Conservation (phyloP, 1,140 invertebrate species). For the Acromyrmex echinatior region DNA sequence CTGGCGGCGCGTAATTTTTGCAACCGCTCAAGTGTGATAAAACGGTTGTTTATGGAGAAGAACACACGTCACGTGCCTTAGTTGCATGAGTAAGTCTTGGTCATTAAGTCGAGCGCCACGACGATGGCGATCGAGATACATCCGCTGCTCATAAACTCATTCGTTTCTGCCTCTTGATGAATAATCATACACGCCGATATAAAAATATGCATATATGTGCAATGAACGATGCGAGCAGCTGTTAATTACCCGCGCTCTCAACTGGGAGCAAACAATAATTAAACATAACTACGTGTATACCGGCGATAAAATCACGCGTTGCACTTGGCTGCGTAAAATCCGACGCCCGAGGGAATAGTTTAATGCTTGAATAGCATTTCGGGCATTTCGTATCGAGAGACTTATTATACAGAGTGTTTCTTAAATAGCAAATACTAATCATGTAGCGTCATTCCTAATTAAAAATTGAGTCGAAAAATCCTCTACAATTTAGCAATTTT, state of each 20-base stretch:
- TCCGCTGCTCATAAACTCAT: constrained; percentile 19
- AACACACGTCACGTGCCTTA: constrained; percentile 59
- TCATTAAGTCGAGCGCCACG: constrained; percentile 49
- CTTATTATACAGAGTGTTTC: too few relatives aligned
- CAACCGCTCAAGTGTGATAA: constrained; percentile 12
- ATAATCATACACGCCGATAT: constrained; percentile 24
- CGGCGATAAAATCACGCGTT: constrained; percentile 44
- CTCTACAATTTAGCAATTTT: too few relatives aligned
- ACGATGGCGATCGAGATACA: constrained; percentile 45
- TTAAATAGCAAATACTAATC: too few relatives aligned
- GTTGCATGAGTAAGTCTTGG: constrained; percentile 62
- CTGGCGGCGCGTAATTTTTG: constrained; percentile 40
- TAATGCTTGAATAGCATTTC: constrained; percentile 29
- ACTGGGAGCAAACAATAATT: constrained; percentile 52
- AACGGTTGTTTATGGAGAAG: constrained; percentile 47
- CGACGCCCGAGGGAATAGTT: neutral
- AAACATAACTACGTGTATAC: constrained; percentile 30
- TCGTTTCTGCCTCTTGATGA: constrained; percentile 29
- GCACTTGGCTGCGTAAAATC: constrained; percentile 45
- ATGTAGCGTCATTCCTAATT: too few relatives aligned
- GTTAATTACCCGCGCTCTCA: constrained; percentile 48
- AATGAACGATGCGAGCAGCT: constrained; percentile 1
- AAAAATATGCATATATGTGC: neutral
- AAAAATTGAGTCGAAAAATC: too few relatives aligned
- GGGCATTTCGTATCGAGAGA: neutral